Base-by-base conservation (phyloP, 2,888 invertebrate genomes). In the Beris chalybata region DNA sequence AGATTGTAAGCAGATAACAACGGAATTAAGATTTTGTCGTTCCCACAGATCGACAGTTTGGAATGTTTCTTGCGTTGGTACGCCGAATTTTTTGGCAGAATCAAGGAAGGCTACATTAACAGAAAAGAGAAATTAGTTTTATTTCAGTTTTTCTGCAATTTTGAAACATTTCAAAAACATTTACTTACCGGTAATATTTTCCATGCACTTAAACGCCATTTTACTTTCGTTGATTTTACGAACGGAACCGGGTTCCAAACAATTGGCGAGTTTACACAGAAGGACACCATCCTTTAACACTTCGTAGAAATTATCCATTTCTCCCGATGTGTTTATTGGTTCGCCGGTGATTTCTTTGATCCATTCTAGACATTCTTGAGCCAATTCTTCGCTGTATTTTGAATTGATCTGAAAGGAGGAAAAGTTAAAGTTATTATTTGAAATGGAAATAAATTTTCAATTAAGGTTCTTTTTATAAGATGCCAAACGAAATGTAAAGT, bases 1-100 rank as follows among this genome's bases (percentile, higher is more conserved):
- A 0, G 97, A 93, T 79, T 95, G 93, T 69, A 98, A 83, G 78
- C 97, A 97, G 76, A 95, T 93, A 65, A 98, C 93, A 54, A 98
- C 97, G 29, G 96, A 93, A 81, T 95, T 93, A 70, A 98, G 88
- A 79, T 98, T 98, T 83, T 95, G 94, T 76, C 91, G 86, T 82
- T 98, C 98, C 92, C 95, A 97, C 58, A 98, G 85, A 80, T 98
- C 98, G 4, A 97, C 96, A 4, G 97, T 97, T 82, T 97, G 95
- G 88, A 97, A 97, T 57, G 93, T 91, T 82, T 97, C 97, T 78
- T 93, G 92, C 29, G 93, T 90, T 1, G 94, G 93, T 4, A 99
- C 96, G 48, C 97, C 98, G 71, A 96, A 85, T 67, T 85, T 86
- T 77, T 87, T 89, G 66, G 92, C 93, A 9, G 89, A 90, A 72